Percentiles rank a stretch among this genome's conserved stretches.
Conservation (phyloP, 2,888 invertebrate species). For the Rambutsinella grinnellia region DNA sequence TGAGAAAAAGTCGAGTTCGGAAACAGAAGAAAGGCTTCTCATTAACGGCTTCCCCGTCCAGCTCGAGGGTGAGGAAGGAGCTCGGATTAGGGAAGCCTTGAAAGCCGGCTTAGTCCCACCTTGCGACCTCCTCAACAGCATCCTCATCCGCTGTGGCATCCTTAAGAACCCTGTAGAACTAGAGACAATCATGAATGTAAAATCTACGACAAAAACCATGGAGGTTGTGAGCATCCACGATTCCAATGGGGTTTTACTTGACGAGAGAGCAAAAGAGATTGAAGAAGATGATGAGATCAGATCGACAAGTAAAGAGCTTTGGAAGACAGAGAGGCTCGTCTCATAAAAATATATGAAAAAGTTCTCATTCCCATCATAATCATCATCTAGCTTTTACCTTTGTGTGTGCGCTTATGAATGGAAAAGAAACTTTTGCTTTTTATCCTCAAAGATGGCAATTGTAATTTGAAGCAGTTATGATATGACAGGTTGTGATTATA, state of each 20-base stretch:
- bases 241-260: constrained; percentile 77
- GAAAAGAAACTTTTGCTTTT: no score
- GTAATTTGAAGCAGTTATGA: no score
- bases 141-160: constrained; percentile 76
- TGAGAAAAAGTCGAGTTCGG: constrained; percentile 78
- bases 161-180: constrained; percentile 62
- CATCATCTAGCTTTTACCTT: no score
- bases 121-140: constrained; percentile 78
- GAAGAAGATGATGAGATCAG: constrained; percentile 80
- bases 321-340: constrained; percentile 57
- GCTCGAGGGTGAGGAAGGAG: constrained; percentile 77
- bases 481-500: no score
- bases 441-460: no score
- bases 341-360: constrained; percentile 28
- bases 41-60: constrained; percentile 78
- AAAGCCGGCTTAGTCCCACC: constrained; percentile 76
- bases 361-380: no score
- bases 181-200: constrained; percentile 73
- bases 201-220: constrained; percentile 78
- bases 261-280: constrained; percentile 78
- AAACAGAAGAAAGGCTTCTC: constrained; percentile 79
- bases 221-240: constrained; percentile 78
- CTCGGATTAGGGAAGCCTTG: constrained; percentile 78
- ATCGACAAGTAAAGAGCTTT: constrained; percentile 68
- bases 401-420: no score